Conservation (phyloP, 2,797 vertebrate species). For the Rhinella marina region DNA sequence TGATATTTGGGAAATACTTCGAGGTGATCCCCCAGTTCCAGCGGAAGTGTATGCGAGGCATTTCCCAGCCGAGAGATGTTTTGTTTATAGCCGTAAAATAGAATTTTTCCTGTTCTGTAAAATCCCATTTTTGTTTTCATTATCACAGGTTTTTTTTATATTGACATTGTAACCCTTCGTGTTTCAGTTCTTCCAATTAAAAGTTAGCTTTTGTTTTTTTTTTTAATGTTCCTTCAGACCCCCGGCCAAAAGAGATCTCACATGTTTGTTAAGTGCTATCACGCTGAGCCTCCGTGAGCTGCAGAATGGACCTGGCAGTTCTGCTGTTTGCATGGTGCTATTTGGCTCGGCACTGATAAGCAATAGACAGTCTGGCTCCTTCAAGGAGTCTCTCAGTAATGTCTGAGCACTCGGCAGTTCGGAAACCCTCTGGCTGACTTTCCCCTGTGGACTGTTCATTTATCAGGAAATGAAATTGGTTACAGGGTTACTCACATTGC, state of each 20-base stretch:
- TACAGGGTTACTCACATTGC: constrained; percentile 75
- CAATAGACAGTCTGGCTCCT: constrained; percentile 90
- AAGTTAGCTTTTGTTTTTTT: background rate
- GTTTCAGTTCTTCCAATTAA: background rate
- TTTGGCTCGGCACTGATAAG: constrained; percentile 82
- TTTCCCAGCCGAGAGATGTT: background rate
- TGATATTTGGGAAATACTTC: constrained; percentile 6
- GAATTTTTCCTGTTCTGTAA: background rate
- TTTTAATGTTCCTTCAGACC: constrained; percentile 5
- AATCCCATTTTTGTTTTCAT: constrained; percentile 8
- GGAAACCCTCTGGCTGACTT: constrained; percentile 74
- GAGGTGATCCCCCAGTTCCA: background rate
- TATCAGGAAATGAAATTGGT: constrained; percentile 82
- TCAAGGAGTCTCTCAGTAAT: constrained; percentile 73
- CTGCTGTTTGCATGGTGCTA: constrained; percentile 74
- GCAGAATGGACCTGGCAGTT: constrained; percentile 73
- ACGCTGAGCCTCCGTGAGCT: constrained; percentile 46
- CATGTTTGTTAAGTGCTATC: constrained; percentile 33
- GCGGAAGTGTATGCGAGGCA: background rate
- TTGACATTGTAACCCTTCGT: constrained; percentile 43
- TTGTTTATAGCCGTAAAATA: constrained; percentile 23
- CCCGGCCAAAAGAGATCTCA: constrained; percentile 44
- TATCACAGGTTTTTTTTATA: background rate
- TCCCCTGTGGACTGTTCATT: constrained; percentile 75
- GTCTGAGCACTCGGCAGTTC: constrained; percentile 71